These are phyloP conservation scores for Podabrus alpinus DNA, from an alignment of 2,888 invertebrate genomes.

Conservation along the genomic window DNA sequence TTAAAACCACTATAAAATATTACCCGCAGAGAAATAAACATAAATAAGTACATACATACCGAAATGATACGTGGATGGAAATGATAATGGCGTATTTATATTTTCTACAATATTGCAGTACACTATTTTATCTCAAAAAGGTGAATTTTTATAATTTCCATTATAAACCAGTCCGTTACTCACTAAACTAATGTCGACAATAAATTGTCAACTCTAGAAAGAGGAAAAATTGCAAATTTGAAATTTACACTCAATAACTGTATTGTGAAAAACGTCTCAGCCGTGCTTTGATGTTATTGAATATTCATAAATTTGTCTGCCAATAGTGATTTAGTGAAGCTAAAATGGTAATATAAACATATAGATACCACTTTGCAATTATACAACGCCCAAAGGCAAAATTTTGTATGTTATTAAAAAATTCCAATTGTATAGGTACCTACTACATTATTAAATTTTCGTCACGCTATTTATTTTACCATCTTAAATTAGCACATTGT, in stretches of 20 bases:
- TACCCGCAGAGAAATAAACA: not conserved
- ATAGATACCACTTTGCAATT: not conserved
- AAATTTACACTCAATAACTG: not conserved
- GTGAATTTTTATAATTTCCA: not conserved
- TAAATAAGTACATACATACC: constrained; percentile 4
- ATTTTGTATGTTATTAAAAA: not conserved
- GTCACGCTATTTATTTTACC: not conserved
- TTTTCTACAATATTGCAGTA: not conserved
- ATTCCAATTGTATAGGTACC: not conserved
- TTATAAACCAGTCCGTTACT: not conserved
- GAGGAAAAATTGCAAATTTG: not conserved
- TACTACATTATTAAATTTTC: not conserved
- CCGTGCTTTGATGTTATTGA: not conserved
- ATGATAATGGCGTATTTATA: not conserved
- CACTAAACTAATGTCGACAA: not conserved
- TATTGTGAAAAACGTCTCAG: not conserved
- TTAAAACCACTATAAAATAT: constrained; percentile 1
- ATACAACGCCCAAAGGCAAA: not conserved
- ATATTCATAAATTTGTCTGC: not conserved
- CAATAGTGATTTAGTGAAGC: not conserved
- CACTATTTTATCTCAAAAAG: not conserved
- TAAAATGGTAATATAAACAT: not conserved
- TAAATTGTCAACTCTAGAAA: not conserved
- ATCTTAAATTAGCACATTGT: not conserved
- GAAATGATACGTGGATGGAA: constrained; percentile 1